These are phyloP conservation scores for Orussus abietinus DNA, from an alignment of 1,140 invertebrate genomes.

Conservation along the genomic window DNA sequence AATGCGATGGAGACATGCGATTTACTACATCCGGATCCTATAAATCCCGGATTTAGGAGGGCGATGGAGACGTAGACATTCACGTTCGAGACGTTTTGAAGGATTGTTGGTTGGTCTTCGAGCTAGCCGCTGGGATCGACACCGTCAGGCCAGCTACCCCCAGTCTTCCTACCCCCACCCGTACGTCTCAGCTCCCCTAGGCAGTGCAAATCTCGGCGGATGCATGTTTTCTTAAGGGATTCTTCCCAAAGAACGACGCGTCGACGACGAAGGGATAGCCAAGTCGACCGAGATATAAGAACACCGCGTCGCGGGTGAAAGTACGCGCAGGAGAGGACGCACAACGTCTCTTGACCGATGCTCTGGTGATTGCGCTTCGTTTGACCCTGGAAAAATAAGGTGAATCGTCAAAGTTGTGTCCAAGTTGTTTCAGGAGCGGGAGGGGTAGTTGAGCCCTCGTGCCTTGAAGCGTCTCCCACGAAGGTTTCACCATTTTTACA, in stretches of 20 bases:
- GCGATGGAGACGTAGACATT: no score
- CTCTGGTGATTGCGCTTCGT: constrained; percentile 7
- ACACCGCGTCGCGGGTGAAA: constrained; percentile 31
- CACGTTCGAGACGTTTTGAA: no score
- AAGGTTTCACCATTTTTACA: constrained; percentile 36
- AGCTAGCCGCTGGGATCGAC: no score
- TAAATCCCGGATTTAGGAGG: no score
- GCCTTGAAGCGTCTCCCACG: constrained; percentile 40
- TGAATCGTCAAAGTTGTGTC: constrained; percentile 35
- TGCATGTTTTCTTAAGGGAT: constrained; percentile 52
- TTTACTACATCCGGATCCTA: no score
- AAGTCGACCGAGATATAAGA: constrained; percentile 17
- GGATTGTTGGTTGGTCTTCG: no score
- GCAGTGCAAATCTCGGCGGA: constrained; percentile 50
- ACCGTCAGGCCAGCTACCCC: no score
- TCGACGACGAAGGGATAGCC: no score
- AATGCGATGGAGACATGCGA: no score
- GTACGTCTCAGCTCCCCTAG: constrained; percentile 38
- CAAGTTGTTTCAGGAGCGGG: constrained; percentile 38
- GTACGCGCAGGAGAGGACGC: no score
- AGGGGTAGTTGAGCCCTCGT: constrained; percentile 40
- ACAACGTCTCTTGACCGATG: constrained; percentile 8
- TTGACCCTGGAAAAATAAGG: constrained; percentile 22
- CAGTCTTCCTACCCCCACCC: constrained; percentile 37
- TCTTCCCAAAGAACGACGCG: constrained; percentile 42